These are phyloP conservation scores for Brenthis hecate DNA, from an alignment of 2,888 invertebrate species.

Conservation along the genomic window DNA sequence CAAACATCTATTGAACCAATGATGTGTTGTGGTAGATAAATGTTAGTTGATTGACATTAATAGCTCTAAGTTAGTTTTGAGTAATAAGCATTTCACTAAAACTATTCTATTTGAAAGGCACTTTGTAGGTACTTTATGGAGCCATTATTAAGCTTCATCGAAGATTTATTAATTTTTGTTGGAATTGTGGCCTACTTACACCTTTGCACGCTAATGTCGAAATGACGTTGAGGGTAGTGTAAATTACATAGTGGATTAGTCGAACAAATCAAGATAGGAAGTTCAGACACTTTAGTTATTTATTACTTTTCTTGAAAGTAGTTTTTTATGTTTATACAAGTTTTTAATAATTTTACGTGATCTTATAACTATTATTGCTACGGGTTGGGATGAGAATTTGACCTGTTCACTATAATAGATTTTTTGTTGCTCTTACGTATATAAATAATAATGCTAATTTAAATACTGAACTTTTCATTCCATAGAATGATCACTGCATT, in stretches of 20 bases:
- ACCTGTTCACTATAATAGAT: too few species aligned
- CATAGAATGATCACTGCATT: too few species aligned
- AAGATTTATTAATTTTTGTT: conserved; percentile 27
- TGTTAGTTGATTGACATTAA: not conserved
- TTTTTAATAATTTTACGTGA: too few species aligned
- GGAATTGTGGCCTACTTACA: conserved; percentile 24
- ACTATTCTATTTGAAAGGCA: conserved; percentile 3
- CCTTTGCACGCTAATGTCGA: conserved; percentile 20
- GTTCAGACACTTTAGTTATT: not conserved
- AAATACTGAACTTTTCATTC: too few species aligned
- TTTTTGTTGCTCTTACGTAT: too few species aligned
- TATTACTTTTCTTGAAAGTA: not conserved
- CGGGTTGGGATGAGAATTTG: too few species aligned
- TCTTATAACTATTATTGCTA: too few species aligned
- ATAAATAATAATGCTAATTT: too few species aligned
- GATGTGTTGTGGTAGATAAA: not conserved
- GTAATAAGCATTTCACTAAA: not conserved
- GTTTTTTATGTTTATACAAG: too few species aligned
- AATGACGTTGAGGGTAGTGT: conserved; percentile 2
- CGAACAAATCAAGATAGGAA: conserved; percentile 14
- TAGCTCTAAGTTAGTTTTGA: not conserved
- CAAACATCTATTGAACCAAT: not conserved
- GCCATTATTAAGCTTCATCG: conserved; percentile 17
- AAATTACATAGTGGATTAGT: conserved; percentile 13
- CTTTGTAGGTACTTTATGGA: conserved; percentile 1